A percentile compares a stretch with the other conserved stretches of the same genome.
phyloP scores from a whole-genome alignment of 2,113 vertebrate species.

The Scolopax mira region DNA sequence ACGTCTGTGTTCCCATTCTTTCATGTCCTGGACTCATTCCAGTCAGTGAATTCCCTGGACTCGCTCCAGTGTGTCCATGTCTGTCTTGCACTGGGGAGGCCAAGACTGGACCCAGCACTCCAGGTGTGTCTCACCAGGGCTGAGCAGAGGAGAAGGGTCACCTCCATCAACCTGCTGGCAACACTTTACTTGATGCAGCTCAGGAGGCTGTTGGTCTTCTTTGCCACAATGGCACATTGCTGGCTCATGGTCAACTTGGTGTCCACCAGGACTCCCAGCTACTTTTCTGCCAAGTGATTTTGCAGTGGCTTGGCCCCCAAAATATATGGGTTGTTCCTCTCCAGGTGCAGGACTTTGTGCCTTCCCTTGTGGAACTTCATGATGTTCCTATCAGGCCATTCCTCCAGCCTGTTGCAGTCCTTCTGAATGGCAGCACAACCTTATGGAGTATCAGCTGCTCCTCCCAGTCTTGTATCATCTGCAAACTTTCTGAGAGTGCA shows the following conservation, averaged over 20 bases:
- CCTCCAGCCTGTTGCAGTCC: not conserved
- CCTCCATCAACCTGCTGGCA: not conserved
- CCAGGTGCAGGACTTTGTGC: not conserved
- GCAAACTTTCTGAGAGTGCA: not conserved
- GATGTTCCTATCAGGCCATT: not conserved
- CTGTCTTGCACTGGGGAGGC: not conserved
- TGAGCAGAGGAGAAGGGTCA: not conserved
- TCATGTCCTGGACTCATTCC: not conserved
- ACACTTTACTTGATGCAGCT: not conserved
- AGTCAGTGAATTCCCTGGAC: not conserved
- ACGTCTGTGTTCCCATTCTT: not conserved
- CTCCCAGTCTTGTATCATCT: not conserved
- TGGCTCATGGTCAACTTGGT: not conserved
- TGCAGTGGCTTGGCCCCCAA: not conserved
- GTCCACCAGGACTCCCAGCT: not conserved
- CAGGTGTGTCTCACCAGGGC: not conserved
- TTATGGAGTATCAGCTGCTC: not conserved
- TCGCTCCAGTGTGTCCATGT: not conserved
- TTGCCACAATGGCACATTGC: not conserved
- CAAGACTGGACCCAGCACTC: not conserved
- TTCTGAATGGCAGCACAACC: not conserved
- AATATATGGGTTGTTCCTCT: not conserved
- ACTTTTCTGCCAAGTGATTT: not conserved
- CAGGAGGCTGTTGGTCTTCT: not conserved
- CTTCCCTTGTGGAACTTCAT: not conserved